phyloP scores from a whole-genome alignment of 1,140 invertebrate genomes.

The Steinernema feltiae region DNA sequence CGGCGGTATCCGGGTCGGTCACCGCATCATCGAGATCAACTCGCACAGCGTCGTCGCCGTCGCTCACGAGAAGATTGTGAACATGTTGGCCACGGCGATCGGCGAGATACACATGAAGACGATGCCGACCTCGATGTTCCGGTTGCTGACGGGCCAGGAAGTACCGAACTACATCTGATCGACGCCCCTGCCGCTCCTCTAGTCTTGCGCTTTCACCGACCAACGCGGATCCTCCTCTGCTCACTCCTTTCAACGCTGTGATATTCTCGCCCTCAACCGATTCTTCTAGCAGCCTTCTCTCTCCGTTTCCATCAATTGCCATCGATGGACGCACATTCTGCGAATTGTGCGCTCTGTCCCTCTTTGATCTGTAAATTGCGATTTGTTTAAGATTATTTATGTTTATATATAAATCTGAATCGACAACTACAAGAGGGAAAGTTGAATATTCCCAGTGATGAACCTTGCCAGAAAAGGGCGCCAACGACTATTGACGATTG shows the following conservation, averaged over 20 bases:
- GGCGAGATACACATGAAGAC: conserved; percentile 99
- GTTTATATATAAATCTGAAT: neutral
- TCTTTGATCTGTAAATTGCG: neutral
- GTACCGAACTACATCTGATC: conserved; percentile 86
- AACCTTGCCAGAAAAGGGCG: no score
- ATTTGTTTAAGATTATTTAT: neutral
- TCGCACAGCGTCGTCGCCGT: conserved; percentile 97
- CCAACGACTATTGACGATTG: no score
- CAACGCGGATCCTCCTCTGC: neutral
- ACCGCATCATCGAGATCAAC: conserved; percentile 99
- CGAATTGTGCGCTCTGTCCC: neutral
- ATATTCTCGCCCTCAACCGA: neutral
- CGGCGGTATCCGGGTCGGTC: conserved; percentile 93
- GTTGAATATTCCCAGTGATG: no score
- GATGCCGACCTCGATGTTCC: conserved; percentile 99
- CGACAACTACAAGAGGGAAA: neutral
- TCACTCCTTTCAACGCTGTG: neutral
- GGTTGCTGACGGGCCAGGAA: conserved; percentile 94
- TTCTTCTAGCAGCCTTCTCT: neutral
- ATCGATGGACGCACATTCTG: neutral
- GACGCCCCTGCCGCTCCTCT: neutral
- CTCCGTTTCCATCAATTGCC: conserved; percentile 2
- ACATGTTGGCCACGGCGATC: conserved; percentile 91
- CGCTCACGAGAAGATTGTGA: conserved; percentile 97
- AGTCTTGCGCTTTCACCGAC: no score